These are phyloP conservation scores for Julus scandinavius DNA, from an alignment of 2,888 invertebrate genomes.

Conservation along the genomic window DNA sequence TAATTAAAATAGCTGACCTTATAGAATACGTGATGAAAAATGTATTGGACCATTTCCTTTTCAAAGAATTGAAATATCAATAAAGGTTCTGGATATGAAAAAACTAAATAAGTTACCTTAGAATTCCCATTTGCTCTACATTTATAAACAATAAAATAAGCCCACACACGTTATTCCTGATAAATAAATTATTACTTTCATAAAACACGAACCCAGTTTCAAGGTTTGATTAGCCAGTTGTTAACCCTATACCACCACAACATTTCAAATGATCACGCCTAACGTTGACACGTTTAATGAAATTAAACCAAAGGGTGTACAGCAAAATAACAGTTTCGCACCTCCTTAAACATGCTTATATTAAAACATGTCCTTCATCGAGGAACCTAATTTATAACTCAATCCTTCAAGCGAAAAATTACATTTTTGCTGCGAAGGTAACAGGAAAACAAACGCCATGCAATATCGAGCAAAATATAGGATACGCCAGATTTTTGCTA, in stretches of 20 bases:
- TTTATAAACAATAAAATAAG: not conserved
- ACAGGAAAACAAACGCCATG: not conserved
- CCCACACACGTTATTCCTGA: not conserved
- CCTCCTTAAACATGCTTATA: not conserved
- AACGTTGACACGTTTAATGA: not conserved
- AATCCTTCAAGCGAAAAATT: not conserved
- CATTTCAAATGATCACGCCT: conserved; percentile 17
- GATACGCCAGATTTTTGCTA: too few relatives aligned
- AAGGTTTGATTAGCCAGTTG: not conserved
- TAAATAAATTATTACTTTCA: conserved; percentile 34
- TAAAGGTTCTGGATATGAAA: not conserved
- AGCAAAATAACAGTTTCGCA: not conserved
- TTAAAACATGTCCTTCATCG: not conserved
- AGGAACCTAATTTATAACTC: not conserved
- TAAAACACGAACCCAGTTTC: conserved; percentile 1
- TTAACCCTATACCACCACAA: not conserved
- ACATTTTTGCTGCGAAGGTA: too few relatives aligned
- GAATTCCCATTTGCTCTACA: conserved; percentile 19
- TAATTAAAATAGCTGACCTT: conserved; percentile 12
- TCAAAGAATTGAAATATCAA: not conserved
- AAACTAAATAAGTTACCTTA: not conserved
- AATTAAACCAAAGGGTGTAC: not conserved
- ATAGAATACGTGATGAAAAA: not conserved
- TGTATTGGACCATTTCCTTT: conserved; percentile 8
- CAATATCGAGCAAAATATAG: not conserved